A percentile compares a stretch with the other conserved stretches of the same genome.
Conservation (phyloP, 2,113 vertebrate species). For the Bambusicola thoracicus region DNA sequence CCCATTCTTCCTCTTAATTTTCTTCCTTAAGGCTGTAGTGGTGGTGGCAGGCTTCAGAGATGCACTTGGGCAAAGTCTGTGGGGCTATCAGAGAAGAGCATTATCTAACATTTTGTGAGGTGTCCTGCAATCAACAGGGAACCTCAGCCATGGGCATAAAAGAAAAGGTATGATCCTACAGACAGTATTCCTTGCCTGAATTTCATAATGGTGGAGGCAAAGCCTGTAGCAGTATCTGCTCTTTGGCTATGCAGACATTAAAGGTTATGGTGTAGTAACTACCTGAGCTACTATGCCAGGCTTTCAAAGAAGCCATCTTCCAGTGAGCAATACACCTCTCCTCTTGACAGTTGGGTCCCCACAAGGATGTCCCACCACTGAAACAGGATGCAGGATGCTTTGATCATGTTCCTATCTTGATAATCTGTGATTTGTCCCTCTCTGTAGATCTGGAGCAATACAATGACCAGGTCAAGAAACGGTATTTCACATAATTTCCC, state of each 20-base stretch:
- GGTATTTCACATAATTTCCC: neutral
- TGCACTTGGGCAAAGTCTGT: neutral
- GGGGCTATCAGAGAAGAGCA: neutral
- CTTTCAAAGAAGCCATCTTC: neutral
- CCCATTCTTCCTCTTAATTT: conserved; percentile 5
- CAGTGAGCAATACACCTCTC: neutral
- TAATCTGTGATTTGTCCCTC: neutral
- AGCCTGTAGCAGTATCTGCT: neutral
- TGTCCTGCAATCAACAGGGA: neutral
- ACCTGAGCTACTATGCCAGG: too few species aligned
- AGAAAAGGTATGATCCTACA: too few species aligned
- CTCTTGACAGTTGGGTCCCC: neutral
- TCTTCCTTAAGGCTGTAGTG: conserved; percentile 15
- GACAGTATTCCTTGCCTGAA: neutral
- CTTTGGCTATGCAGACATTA: neutral
- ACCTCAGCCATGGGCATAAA: neutral
- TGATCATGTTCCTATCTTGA: neutral
- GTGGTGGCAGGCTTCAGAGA: neutral
- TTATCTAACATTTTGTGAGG: neutral
- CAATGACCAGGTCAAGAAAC: neutral
- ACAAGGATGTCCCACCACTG: neutral
- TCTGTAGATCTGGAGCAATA: neutral
- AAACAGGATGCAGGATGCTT: neutral
- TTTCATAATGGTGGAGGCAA: neutral
- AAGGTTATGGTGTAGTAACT: neutral